Percentiles rank a stretch among this genome's conserved stretches.
Conservation (phyloP, 2,888 invertebrate genomes). For the Spatulosminthurus flaviceps region DNA sequence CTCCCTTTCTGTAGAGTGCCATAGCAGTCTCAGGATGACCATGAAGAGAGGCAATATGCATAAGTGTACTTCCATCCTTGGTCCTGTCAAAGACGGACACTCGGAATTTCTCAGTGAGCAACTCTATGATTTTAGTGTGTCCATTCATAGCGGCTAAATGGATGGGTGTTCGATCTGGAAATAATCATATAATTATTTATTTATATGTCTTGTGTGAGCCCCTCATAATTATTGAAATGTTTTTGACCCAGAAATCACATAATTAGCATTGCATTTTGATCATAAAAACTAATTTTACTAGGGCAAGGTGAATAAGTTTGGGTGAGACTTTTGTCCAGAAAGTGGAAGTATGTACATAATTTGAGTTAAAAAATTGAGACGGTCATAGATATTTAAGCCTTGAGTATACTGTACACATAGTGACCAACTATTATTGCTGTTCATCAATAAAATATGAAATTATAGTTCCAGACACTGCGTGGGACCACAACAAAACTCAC, state of each 20-base stretch:
- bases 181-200: slow-evolving; percentile 5
- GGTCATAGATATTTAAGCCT: background rate
- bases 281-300: slow-evolving; percentile 30
- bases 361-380: too few species aligned
- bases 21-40: slow-evolving; percentile 98
- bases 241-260: slow-evolving; percentile 78
- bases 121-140: slow-evolving; percentile 93
- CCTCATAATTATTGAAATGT: too few species aligned
- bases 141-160: slow-evolving; percentile 98
- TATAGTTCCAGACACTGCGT: slow-evolving; percentile 46
- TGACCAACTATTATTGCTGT: background rate
- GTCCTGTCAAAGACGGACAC: slow-evolving; percentile 96
- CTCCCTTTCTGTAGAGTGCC: slow-evolving; percentile 98
- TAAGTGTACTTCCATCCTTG: slow-evolving; percentile 96
- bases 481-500: slow-evolving; percentile 20
- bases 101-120: slow-evolving; percentile 96
- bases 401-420: background rate
- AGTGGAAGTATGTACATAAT: too few species aligned
- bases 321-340: background rate
- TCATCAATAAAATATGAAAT: slow-evolving; percentile 5
- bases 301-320: slow-evolving; percentile 34
- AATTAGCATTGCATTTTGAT: background rate
- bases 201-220: too few species aligned
- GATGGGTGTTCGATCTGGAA: slow-evolving; percentile 90
- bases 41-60: slow-evolving; percentile 97